Evolutionary conservation across 2,888 invertebrate species (phyloP).

Genomic region (Microplitis deprimator): DNA sequence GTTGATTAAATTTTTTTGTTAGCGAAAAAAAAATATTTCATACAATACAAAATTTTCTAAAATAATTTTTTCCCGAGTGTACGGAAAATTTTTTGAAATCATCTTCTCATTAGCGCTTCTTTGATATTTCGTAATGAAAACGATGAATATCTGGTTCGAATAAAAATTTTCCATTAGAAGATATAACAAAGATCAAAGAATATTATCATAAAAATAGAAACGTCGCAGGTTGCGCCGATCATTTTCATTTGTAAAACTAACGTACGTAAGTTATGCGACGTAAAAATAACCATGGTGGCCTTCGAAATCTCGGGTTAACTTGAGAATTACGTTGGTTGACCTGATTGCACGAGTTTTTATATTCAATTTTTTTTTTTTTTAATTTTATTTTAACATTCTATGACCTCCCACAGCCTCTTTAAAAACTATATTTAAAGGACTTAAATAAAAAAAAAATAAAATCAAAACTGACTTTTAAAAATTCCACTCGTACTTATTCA

Average conservation of each 20-base stretch:
- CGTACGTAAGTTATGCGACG: conserved; percentile 35
- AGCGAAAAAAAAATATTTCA: too few species aligned
- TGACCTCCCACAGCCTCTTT: background rate
- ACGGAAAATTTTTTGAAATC: background rate
- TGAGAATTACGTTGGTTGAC: conserved; percentile 33
- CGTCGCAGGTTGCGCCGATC: conserved; percentile 43
- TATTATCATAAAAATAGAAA: conserved; percentile 59
- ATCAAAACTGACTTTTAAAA: background rate
- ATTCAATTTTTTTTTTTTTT: conserved; percentile 4
- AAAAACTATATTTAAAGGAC: conserved; percentile 3
- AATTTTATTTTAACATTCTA: conserved; percentile 1
- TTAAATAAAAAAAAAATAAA: background rate
- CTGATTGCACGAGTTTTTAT: conserved; percentile 21
- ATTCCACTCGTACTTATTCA: background rate
- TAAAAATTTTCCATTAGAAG: conserved; percentile 6
- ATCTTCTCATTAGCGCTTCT: background rate
- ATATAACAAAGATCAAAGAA: conserved; percentile 21
- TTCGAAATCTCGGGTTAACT: conserved; percentile 37
- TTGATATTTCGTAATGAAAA: background rate
- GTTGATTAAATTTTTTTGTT: too few species aligned
- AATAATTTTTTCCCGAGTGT: too few species aligned
- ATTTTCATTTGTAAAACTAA: conserved; percentile 28
- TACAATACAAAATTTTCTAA: too few species aligned
- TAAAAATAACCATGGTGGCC: conserved; percentile 41
- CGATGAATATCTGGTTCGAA: background rate